Conservation (phyloP, 2,113 vertebrate genomes). For the Casuarius casuarius region DNA sequence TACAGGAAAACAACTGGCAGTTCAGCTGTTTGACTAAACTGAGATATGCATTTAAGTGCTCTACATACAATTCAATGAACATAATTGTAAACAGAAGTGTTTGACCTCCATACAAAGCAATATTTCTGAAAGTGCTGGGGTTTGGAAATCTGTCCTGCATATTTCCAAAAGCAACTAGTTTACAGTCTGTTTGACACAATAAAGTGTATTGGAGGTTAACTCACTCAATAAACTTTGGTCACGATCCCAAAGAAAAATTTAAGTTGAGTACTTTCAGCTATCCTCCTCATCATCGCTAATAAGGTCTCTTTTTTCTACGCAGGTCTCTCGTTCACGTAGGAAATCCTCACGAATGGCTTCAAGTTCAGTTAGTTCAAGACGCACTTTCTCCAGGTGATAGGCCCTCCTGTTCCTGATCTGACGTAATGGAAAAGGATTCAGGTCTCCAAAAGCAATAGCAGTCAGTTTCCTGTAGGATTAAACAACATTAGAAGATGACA, state of each 20-base stretch:
- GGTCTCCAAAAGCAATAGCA: constrained; percentile 91
- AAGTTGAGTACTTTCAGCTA: constrained; percentile 57
- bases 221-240: constrained; percentile 49
- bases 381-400: constrained; percentile 95
- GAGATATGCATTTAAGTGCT: constrained; percentile 29
- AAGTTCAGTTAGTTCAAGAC: constrained; percentile 92
- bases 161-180: constrained; percentile 27
- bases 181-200: constrained; percentile 26
- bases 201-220: not conserved
- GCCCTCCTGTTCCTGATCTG: constrained; percentile 93
- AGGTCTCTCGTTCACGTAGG: constrained; percentile 89
- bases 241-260: not conserved
- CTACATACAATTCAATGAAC: not conserved
- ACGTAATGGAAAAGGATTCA: constrained; percentile 96
- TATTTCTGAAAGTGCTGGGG: constrained; percentile 42
- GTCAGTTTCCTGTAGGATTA: constrained; percentile 86
- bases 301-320: constrained; percentile 85
- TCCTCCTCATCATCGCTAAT: constrained; percentile 97
- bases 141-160: constrained; percentile 67
- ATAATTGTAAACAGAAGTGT: constrained; percentile 46
- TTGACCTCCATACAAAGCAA: constrained; percentile 20
- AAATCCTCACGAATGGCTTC: constrained; percentile 96
- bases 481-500: not conserved
- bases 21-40: not conserved
- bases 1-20: not conserved